phyloP scores from a whole-genome alignment of 1,140 invertebrate genomes.

The Drosophila takahashii region DNA sequence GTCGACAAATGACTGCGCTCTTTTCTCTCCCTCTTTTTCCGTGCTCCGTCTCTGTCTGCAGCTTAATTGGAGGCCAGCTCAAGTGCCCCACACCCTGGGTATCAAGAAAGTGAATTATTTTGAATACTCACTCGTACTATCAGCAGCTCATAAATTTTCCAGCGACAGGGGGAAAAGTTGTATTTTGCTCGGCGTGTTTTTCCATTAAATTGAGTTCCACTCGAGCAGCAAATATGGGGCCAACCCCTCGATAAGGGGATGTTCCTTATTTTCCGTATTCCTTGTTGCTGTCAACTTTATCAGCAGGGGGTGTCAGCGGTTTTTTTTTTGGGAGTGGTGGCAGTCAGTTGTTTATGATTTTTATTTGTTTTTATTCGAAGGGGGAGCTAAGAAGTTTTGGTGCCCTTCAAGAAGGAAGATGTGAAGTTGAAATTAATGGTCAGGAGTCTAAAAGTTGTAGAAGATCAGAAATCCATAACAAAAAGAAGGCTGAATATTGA shows the following conservation, averaged over 20 bases:
- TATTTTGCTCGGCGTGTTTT: constrained; percentile 74
- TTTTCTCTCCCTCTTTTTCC: constrained; percentile 10
- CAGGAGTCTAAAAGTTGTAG: background rate
- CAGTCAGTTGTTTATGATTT: constrained; percentile 75
- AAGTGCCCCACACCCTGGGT: constrained; percentile 23
- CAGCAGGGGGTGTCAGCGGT: constrained; percentile 40
- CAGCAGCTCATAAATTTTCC: constrained; percentile 77
- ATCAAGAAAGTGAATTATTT: constrained; percentile 70
- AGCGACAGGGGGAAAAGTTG: constrained; percentile 54
- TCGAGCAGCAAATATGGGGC: constrained; percentile 74
- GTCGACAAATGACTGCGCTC: constrained; percentile 52
- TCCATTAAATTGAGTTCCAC: constrained; percentile 81
- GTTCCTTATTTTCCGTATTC: constrained; percentile 5
- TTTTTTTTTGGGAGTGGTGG: constrained; percentile 7
- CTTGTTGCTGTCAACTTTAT: constrained; percentile 68
- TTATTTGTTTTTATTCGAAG: constrained; percentile 39
- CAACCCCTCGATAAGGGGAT: constrained; percentile 37
- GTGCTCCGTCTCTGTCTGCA: background rate
- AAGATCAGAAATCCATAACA: background rate
- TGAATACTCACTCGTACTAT: constrained; percentile 67
- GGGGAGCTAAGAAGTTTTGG: constrained; percentile 23
- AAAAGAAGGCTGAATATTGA: background rate
- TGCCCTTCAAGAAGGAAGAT: constrained; percentile 9
- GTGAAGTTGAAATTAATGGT: constrained; percentile 17
- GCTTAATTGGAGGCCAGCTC: constrained; percentile 37